Percentiles rank a stretch among this genome's conserved stretches.
These are phyloP conservation scores for Etheostoma perlongum DNA, from an alignment of 2,797 vertebrate genomes.

Conservation along the genomic window DNA sequence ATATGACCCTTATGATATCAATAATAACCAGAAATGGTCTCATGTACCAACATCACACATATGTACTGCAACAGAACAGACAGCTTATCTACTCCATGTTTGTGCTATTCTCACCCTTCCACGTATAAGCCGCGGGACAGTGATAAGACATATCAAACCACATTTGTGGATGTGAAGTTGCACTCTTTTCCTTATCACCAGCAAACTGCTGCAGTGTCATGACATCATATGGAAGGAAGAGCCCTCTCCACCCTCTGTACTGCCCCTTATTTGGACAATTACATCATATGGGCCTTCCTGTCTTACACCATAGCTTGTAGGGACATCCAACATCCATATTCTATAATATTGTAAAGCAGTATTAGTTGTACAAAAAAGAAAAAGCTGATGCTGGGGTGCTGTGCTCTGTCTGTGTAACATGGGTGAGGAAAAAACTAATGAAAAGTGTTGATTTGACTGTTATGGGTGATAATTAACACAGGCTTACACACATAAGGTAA, in stretches of 20 bases:
- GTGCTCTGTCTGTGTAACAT: background rate
- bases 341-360: conserved; percentile 8
- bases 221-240: conserved; percentile 75
- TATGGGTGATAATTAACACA: conserved; percentile 1
- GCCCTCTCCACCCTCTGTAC: conserved; percentile 46
- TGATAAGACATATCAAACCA: conserved; percentile 66
- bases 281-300: conserved; percentile 60
- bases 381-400: background rate
- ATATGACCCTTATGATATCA: conserved; percentile 12
- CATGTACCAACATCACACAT: background rate
- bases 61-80: conserved; percentile 21
- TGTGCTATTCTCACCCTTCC: conserved; percentile 40
- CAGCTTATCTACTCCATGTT: conserved; percentile 21
- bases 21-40: conserved; percentile 29
- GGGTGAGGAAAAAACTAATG: background rate
- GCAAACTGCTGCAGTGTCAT: conserved; percentile 70
- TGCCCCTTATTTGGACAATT: conserved; percentile 49
- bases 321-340: conserved; percentile 5
- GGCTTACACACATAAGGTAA: background rate
- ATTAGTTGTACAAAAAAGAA: background rate
- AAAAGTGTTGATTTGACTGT: conserved; percentile 52
- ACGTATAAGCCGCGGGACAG: conserved; percentile 17
- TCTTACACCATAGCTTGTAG: conserved; percentile 7
- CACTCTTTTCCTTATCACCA: conserved; percentile 73
- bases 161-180: conserved; percentile 74